Base-by-base conservation (phyloP, 2,797 vertebrate species). In the Pelobates cultripes region DNA sequence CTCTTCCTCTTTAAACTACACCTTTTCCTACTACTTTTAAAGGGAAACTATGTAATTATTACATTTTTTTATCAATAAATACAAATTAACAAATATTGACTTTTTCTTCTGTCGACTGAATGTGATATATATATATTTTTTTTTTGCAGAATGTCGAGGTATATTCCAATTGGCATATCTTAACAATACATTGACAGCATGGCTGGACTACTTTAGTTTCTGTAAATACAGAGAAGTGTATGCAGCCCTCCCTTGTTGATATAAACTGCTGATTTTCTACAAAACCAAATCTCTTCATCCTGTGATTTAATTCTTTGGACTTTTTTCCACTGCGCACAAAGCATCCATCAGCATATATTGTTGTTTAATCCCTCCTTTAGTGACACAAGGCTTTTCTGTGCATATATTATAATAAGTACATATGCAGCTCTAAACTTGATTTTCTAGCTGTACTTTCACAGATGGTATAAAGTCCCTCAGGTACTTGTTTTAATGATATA, bases 401-500 rank as follows among this genome's bases (percentile, higher is more conserved):
- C 6, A 61, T n/a, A 6, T 13, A 13, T n/a, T 14, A 14, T 61
- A 61, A 61, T 61, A 61, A 61, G 4, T 61, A n/a, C 15, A 61
- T 40, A 40, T 28, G 17, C 61, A 64, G 17, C 7, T 64, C 14
- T 64, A 57, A 57, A 12, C 55, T 12, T 4, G 6, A 10, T 64
- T 7, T 64, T 64, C 61, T 40, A 17, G 4, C 61, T 3, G 7
- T 7, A 7, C 10, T 41, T 64, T 64, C n/a, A n/a, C 68, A 70
- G 68, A 70, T 70, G 68, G 68, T 70, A n/a, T 10, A 70, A 70
- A 15, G 5, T 70, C 68, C 68, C 68, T 70, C 43, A 44, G 43
- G 68, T 45, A 14, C 42, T 70, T 44, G 68, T 70, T 70, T 70
- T 44, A 70, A 70, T 70, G 42, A 70, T 44, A 43, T n/a, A 45